A percentile compares a stretch with the other conserved stretches of the same genome.
Conservation (phyloP, 2,888 invertebrate genomes). For the Brachycybe producta region DNA sequence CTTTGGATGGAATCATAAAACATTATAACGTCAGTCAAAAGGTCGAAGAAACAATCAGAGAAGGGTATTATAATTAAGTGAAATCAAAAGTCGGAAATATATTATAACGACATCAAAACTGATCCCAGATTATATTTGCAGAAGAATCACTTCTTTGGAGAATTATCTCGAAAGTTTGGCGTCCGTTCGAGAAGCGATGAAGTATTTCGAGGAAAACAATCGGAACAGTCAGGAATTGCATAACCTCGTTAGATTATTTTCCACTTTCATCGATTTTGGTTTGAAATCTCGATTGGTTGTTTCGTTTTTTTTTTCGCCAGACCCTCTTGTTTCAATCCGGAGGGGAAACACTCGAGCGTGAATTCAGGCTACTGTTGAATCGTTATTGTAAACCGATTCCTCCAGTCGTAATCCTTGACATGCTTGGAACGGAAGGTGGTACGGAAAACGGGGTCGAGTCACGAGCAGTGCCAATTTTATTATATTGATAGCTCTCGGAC, state of each 20-base stretch:
- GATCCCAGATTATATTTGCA: not conserved
- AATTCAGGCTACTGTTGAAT: slow-evolving; percentile 72
- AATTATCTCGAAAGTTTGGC: slow-evolving; percentile 58
- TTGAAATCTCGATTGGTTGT: not conserved
- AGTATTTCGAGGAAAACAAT: slow-evolving; percentile 83
- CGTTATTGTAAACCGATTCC: slow-evolving; percentile 75
- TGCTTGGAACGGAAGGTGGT: slow-evolving; percentile 70
- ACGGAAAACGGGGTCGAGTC: too few relatives aligned
- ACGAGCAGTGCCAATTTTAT: too few relatives aligned
- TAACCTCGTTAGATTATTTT: slow-evolving; percentile 65
- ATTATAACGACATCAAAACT: too few relatives aligned
- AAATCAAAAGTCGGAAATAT: too few relatives aligned
- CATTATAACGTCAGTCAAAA: slow-evolving; percentile 91
- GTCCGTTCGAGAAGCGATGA: slow-evolving; percentile 69
- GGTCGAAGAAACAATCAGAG: slow-evolving; percentile 61
- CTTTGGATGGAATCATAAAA: slow-evolving; percentile 84
- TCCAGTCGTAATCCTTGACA: slow-evolving; percentile 73
- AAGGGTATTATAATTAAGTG: slow-evolving; percentile 28
- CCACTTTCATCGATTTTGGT: not conserved
- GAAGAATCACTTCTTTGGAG: slow-evolving; percentile 29
- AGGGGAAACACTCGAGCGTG: slow-evolving; percentile 67
- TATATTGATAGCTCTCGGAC: too few relatives aligned
- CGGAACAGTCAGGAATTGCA: slow-evolving; percentile 85
- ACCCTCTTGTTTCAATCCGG: slow-evolving; percentile 43
- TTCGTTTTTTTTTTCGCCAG: slow-evolving; percentile 24